phyloP scores from a whole-genome alignment of 2,888 invertebrate species.

The Ennomos erosarius region DNA sequence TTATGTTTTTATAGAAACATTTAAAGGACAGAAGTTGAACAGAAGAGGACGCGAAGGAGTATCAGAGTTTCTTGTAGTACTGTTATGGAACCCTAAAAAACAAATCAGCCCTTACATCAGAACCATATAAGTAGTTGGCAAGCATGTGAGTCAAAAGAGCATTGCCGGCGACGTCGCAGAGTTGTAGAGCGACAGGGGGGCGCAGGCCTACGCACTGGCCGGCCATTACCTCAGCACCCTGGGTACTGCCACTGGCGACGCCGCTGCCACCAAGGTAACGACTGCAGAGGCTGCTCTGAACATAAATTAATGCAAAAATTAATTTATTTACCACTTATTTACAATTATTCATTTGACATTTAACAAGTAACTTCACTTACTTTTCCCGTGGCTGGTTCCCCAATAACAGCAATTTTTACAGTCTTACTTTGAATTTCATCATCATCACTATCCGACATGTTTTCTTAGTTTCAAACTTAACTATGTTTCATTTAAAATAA shows the following conservation, averaged over 20 bases:
- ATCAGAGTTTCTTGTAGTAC: no score
- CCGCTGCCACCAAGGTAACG: slow-evolving; percentile 70
- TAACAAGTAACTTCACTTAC: slow-evolving; percentile 77
- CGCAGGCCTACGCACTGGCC: slow-evolving; percentile 74
- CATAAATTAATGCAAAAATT: slow-evolving; percentile 25
- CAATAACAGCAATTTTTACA: slow-evolving; percentile 91
- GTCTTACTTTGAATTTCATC: slow-evolving; percentile 86
- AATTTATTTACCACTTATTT: not conserved
- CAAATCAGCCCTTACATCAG: slow-evolving; percentile 82
- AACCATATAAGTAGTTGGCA: slow-evolving; percentile 88
- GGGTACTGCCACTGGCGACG: slow-evolving; percentile 59
- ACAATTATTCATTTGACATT: slow-evolving; percentile 13
- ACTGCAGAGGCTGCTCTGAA: slow-evolving; percentile 71
- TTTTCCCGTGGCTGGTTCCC: slow-evolving; percentile 93
- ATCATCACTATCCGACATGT: slow-evolving; percentile 89
- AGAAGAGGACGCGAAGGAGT: no score
- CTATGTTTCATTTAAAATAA: slow-evolving; percentile 30
- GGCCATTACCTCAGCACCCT: slow-evolving; percentile 77
- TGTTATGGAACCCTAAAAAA: no score
- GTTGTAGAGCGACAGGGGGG: slow-evolving; percentile 87
- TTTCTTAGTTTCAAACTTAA: slow-evolving; percentile 26
- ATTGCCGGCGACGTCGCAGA: slow-evolving; percentile 94
- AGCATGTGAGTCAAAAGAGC: slow-evolving; percentile 92
- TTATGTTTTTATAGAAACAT: no score
- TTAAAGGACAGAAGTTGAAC: no score